These are phyloP conservation scores for Raja brachyura DNA, from an alignment of 2,113 vertebrate genomes.

Conservation along the genomic window DNA sequence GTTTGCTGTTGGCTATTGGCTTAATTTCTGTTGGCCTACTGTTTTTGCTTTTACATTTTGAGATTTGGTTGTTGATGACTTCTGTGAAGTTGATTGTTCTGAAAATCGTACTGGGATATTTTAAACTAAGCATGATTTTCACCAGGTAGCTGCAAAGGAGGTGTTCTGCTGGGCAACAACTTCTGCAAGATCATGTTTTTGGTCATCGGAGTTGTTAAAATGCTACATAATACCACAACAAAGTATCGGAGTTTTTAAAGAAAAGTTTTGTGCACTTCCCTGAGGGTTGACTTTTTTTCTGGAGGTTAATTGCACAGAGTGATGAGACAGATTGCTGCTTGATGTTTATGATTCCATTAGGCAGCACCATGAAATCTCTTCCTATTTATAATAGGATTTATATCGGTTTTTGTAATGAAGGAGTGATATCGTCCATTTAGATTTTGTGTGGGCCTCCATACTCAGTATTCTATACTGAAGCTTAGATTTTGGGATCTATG, in stretches of 20 bases:
- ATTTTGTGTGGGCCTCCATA: slow-evolving; percentile 14
- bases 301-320: slow-evolving; percentile 52
- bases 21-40: background rate
- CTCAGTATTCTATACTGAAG: slow-evolving; percentile 31
- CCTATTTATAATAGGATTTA: slow-evolving; percentile 46
- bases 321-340: slow-evolving; percentile 38
- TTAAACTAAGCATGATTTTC: slow-evolving; percentile 67
- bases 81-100: slow-evolving; percentile 96
- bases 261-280: slow-evolving; percentile 66
- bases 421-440: slow-evolving; percentile 32
- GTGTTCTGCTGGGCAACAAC: slow-evolving; percentile 68
- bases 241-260: slow-evolving; percentile 64
- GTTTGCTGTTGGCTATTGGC: background rate
- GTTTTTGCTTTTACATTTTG: slow-evolving; percentile 3
- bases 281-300: slow-evolving; percentile 58
- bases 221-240: slow-evolving; percentile 67
- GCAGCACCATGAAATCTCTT: slow-evolving; percentile 40
- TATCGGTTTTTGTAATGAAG: slow-evolving; percentile 39
- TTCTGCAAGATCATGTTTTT: slow-evolving; percentile 68
- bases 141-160: slow-evolving; percentile 64
- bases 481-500: slow-evolving; percentile 31
- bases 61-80: slow-evolving; percentile 68
- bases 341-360: slow-evolving; percentile 37
- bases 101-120: slow-evolving; percentile 80
- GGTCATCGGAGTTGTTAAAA: slow-evolving; percentile 64